A percentile compares a stretch with the other conserved stretches of the same genome.
These are phyloP conservation scores for Eristalis intricaria DNA, from an alignment of 2,888 invertebrate genomes.

Conservation along the genomic window DNA sequence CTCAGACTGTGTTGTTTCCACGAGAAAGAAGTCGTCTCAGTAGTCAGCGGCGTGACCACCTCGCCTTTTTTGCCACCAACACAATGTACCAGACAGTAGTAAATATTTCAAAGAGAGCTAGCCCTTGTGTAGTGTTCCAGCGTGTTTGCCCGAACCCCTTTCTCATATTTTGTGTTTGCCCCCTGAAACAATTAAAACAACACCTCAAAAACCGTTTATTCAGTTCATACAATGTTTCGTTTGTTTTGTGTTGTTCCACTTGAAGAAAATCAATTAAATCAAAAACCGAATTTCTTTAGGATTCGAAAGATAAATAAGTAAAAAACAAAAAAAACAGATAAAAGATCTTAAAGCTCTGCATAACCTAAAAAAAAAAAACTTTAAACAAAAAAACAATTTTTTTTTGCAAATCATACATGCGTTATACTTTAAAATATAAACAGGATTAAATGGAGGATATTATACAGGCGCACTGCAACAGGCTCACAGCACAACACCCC, in stretches of 20 bases:
- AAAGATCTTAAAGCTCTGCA: constrained; percentile 44
- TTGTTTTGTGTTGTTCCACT: constrained; percentile 28
- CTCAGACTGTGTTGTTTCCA: too few species aligned
- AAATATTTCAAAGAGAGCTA: constrained; percentile 12
- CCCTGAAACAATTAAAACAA: not conserved
- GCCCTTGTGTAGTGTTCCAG: not conserved
- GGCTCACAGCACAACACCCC: constrained; percentile 93
- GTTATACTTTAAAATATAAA: constrained; percentile 76
- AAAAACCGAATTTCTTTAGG: not conserved
- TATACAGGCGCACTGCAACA: constrained; percentile 90
- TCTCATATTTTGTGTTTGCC: not conserved
- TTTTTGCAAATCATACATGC: constrained; percentile 72
- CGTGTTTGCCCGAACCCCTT: not conserved
- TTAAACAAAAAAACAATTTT: constrained; percentile 34
- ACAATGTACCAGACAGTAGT: not conserved
- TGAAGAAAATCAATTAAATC: constrained; percentile 23
- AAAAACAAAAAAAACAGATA: constrained; percentile 13
- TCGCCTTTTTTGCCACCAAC: too few species aligned
- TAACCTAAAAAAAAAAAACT: constrained; percentile 38
- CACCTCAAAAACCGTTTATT: not conserved
- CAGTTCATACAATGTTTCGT: constrained; percentile 19
- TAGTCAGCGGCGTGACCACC: too few species aligned
- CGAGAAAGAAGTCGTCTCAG: too few species aligned
- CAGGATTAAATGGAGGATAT: constrained; percentile 88
- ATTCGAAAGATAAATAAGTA: not conserved